Percentiles rank a stretch among this genome's conserved stretches.
Conservation (phyloP, 2,113 vertebrate species). For the Myrmecophaga tridactyla region DNA sequence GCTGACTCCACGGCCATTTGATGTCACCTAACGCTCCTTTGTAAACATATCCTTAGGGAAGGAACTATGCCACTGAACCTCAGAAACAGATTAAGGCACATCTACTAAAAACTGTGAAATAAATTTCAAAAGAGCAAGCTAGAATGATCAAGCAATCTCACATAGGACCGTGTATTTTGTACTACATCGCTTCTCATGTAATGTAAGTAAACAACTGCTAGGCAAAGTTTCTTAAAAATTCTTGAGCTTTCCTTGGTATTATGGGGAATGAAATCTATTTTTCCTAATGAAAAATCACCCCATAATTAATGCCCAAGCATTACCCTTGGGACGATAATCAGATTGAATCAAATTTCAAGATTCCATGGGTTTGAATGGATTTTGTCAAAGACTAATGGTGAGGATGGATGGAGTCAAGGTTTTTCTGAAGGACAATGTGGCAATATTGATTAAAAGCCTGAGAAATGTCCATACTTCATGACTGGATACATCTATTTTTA, state of each 20-base stretch:
- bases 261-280: not conserved
- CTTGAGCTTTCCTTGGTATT: not conserved
- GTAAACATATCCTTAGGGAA: not conserved
- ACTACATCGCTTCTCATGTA: not conserved
- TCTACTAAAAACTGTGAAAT: not conserved
- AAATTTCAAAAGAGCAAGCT: not conserved
- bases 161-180: accelerated
- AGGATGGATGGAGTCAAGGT: not conserved
- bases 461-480: not conserved
- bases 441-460: not conserved
- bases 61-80: not conserved
- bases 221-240: not conserved
- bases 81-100: not conserved
- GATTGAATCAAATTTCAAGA: constrained; percentile 19
- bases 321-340: not conserved
- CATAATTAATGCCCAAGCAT: not conserved
- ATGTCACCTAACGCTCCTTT: not conserved
- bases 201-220: not conserved
- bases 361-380: not conserved
- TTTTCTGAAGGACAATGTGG: not conserved
- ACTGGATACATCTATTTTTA: not conserved
- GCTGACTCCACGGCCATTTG: not conserved
- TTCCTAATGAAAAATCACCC: not conserved
- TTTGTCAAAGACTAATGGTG: not conserved
- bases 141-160: not conserved